These are phyloP conservation scores for Watsonalla cultraria DNA, from an alignment of 2,888 invertebrate genomes.

Conservation along the genomic window DNA sequence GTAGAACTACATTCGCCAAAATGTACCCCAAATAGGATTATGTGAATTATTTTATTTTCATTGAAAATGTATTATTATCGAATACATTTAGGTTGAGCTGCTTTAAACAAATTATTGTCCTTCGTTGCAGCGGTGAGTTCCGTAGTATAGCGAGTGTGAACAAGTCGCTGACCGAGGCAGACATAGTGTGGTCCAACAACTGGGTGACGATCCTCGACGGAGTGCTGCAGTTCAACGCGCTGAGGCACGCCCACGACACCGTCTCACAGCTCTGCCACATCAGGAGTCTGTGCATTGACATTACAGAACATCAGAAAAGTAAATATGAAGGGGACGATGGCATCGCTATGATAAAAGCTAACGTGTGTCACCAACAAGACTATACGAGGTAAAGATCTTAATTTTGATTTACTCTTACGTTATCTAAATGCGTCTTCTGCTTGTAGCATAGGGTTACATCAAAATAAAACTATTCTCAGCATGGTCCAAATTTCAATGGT, in stretches of 20 bases:
- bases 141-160: constrained; percentile 35
- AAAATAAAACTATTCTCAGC: too few relatives aligned
- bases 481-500: too few relatives aligned
- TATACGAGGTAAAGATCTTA: constrained; percentile 26
- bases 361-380: constrained; percentile 20
- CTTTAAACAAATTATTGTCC: not conserved
- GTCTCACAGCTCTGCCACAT: constrained; percentile 79
- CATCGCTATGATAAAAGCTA: constrained; percentile 18
- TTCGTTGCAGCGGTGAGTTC: constrained; percentile 38
- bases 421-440: too few relatives aligned
- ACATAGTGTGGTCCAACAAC: constrained; percentile 82
- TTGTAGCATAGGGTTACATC: too few relatives aligned
- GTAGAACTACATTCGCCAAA: too few relatives aligned
- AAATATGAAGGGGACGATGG: constrained; percentile 7
- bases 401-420: not conserved
- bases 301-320: constrained; percentile 20
- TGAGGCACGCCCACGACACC: constrained; percentile 79
- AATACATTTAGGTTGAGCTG: too few relatives aligned
- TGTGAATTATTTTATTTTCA: not conserved
- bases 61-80: too few relatives aligned
- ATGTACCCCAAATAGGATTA: too few relatives aligned
- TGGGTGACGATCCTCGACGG: constrained; percentile 91
- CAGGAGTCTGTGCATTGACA: constrained; percentile 34
- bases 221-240: constrained; percentile 86
- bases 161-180: constrained; percentile 38